Evolutionary conservation across 2,888 invertebrate species (phyloP), one percentile per base, ranked within the genome.

Genomic region (Apotomis capreana): DNA sequence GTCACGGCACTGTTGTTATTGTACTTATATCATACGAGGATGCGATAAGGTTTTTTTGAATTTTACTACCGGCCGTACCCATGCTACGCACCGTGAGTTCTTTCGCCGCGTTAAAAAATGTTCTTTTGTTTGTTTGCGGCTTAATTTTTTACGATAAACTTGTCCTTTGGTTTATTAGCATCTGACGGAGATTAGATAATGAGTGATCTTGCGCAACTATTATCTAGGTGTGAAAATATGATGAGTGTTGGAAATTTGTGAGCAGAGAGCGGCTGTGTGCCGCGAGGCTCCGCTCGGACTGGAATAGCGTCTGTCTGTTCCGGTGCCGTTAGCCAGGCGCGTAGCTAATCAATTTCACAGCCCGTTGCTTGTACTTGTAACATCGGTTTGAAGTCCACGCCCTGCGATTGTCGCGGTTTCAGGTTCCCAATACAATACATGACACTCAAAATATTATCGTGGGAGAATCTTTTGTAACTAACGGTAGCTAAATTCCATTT

Each of bases 91-190:
- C 71, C 40, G 26, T 37, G 40, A 44, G 44, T 26, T 54, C 61
- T 61, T 62, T 57, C 61, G 67, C 57, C 10, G 67, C 58, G 51
- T 71, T 40, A 46, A 68, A 54, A 55, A 49, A 54, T 61, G 59
- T 15, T 59, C 54, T 12, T 59, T 26, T 9, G 65, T 65, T 51
- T 62, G 51, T 49, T 3, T 37, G 67, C 40, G 49, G 52, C n/a
- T 67, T 49, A 67, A 58, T 12, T 36, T 70, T 70, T 46, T 36
- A 49, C 44, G 61, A 60, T 71, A 71, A 54, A 65, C 15, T 61
- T 36, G 70, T 71, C 60, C 67, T 67, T 67, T 51, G 40, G 67
- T 71, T 68, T 71, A 71, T 62, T 71, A 71, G 61, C 54, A 36
- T 54, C 5, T 57, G 61, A 15, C 26, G 10, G 69, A 59, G 51